Evolutionary conservation across 2,888 invertebrate species (phyloP).

Genomic region (Conops quadrifasciatus): DNA sequence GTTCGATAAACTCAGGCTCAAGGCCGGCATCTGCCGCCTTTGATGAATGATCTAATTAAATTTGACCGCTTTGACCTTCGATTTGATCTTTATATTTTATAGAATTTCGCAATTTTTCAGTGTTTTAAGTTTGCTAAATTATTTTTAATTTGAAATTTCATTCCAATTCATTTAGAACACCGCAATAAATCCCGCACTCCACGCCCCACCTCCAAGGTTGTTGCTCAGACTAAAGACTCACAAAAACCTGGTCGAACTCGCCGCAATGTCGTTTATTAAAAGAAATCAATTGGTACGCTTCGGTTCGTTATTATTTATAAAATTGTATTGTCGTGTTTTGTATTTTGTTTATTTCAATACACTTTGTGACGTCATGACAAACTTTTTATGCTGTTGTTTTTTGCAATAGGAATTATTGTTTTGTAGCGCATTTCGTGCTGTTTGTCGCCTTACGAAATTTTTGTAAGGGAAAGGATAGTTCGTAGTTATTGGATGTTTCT

Average conservation of each 20-base stretch:
- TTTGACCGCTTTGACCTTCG: slow-evolving; percentile 35
- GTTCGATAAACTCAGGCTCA: slow-evolving; percentile 54
- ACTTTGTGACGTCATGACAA: neutral
- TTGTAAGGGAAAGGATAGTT: too few species aligned
- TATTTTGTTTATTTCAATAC: slow-evolving; percentile 17
- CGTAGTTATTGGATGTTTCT: too few species aligned
- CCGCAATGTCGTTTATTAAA: slow-evolving; percentile 58
- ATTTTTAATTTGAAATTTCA: slow-evolving; percentile 23
- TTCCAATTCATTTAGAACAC: slow-evolving; percentile 49
- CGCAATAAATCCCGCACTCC: slow-evolving; percentile 58
- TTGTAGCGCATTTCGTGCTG: slow-evolving; percentile 2
- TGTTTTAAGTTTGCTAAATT: slow-evolving; percentile 16
- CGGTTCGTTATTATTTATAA: slow-evolving; percentile 22
- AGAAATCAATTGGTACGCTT: slow-evolving; percentile 26
- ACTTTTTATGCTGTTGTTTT: neutral
- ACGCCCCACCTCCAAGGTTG: slow-evolving; percentile 40
- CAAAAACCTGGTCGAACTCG: slow-evolving; percentile 51
- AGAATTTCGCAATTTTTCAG: slow-evolving; percentile 18
- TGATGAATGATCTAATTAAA: slow-evolving; percentile 2
- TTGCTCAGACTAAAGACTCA: slow-evolving; percentile 50
- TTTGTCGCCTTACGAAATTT: neutral
- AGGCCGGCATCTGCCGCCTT: neutral
- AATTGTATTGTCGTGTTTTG: slow-evolving; percentile 40
- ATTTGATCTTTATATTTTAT: slow-evolving; percentile 33
- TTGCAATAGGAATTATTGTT: neutral